Evolutionary conservation across 1,140 invertebrate species (phyloP), one percentile per base, ranked within the genome.

Genomic region (Gyrodactylus bullatarudis): DNA sequence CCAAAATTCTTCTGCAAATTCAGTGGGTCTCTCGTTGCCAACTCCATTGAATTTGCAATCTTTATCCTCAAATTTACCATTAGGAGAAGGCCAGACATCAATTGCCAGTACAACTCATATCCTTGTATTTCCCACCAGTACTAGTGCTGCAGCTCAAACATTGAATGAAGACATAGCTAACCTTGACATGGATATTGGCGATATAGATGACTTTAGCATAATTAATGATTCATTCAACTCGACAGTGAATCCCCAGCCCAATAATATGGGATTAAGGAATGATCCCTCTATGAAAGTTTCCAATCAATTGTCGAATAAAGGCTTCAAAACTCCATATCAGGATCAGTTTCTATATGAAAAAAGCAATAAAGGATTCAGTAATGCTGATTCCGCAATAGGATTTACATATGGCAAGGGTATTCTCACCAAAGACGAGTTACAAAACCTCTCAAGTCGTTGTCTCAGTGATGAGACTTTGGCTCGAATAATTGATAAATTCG

Each of bases 51-150:
- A 54, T n/a, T n/a, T 54, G 8, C 34, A 54, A 54, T 54, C 34
- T 16, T 16, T 54, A 8, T 54, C 34, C 34, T 16, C n/a, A n/a
- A 54, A 54, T n/a, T 16, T 54, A 16, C 34, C 34, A 8, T 54
- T 54, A 8, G 34, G n/a, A n/a, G 34, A 54, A 54, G 34, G 34
- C 8, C 34, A 8, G 8, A 16, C 34, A 54, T 16, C 8, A 8
- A 54, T 54, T 82, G 89, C 92, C 71, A 89, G 89, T 71, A 90
- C 89, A 78, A 98, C 93, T 71, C 94, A 99, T 80, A 97, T 99
- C 76, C 85, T 98, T 74, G 93, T 97, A 75, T 98, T 98, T 82
- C 94, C 94, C 70, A 98, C 91, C 8, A 95, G 91, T 74, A 91
- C 93, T 26, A 91, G 89, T 26, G 91, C 90, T 24, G 70, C 21